Evolutionary conservation across 92 coral and sea anemone genomes (phyloP), one percentile per base, ranked within the genome.

Genomic region (Desmophyllum pertusum): DNA sequence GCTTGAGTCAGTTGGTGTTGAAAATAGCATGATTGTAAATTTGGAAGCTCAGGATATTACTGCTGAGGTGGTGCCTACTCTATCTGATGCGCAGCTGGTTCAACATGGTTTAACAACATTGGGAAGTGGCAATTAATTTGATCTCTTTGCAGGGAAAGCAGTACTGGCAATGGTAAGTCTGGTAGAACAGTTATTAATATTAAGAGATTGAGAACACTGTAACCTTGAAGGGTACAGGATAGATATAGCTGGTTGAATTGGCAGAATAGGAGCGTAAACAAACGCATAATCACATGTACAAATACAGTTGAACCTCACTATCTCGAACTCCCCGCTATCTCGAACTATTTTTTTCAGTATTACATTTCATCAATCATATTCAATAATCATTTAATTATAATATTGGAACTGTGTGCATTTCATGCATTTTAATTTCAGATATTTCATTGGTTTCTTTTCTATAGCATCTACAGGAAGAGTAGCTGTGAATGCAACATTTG

Each of bases 31-130:
- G 0, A n/a, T 84, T 19, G 25, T 27, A 27, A 27, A 53, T 5
- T 84, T 84, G 40, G 88, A 75, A 69, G 80, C 75, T 2, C 88
- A 84, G 42, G 88, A 84, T 18, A 75, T 84, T 63, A 84, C 81
- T 29, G 21, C 72, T 0, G 82, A 84, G 42, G 30, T 84, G n/a
- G 88, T 76, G 41, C 35, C 37, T 25, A 84, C 81, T 23, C 66
- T 75, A 39, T 84, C 82, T 36, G 88, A 75, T 39, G 76, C 81
- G 6, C 82, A 46, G 19, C 81, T 84, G 39, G 27, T 84, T 64
- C 59, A 84, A 40, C 80, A 75, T n/a, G 88, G 76, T 30, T 29
- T 84, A 18, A 75, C 81, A 40, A 63, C 76, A 25, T 57, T 64
- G 63, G 77, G 77, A 45, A 80, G 77, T 48, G 78, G 35, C 78